phyloP scores from a whole-genome alignment of 2,797 vertebrate species.

The Scleropages formosus region DNA sequence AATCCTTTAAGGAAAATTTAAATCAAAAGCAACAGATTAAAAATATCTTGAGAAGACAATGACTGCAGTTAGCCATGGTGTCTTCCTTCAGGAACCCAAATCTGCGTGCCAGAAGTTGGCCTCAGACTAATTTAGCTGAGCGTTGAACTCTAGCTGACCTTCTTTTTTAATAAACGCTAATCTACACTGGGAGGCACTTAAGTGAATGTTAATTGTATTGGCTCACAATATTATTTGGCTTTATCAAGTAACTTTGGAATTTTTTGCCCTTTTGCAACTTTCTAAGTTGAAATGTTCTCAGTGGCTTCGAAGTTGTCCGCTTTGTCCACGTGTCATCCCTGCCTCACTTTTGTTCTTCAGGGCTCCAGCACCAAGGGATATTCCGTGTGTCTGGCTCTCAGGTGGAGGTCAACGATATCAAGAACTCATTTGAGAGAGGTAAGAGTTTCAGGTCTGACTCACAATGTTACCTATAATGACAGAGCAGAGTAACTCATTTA shows the following conservation, averaged over 20 bases:
- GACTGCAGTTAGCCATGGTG: not conserved
- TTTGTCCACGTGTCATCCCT: not conserved
- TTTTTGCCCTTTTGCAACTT: not conserved
- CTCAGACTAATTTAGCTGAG: constrained; percentile 47
- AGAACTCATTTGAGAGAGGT: constrained; percentile 99
- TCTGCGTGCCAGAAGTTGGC: constrained; percentile 26
- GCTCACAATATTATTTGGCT: constrained; percentile 47
- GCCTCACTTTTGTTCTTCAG: constrained; percentile 57
- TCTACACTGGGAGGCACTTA: constrained; percentile 49
- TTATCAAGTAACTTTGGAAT: not conserved
- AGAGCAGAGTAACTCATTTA: constrained; percentile 26
- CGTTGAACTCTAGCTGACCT: constrained; percentile 48
- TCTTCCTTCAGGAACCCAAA: not conserved
- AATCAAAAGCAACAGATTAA: not conserved
- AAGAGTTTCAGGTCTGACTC: constrained; percentile 34
- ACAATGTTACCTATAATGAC: constrained; percentile 33
- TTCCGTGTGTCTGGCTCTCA: constrained; percentile 96
- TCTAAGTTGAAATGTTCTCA: not conserved
- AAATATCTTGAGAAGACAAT: too few species aligned
- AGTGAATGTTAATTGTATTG: constrained; percentile 46
- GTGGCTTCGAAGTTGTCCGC: not conserved
- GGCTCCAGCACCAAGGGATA: constrained; percentile 97
- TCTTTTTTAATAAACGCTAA: constrained; percentile 53
- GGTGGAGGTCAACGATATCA: constrained; percentile 98
- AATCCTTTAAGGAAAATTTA: not conserved